phyloP scores from a whole-genome alignment of 2,113 vertebrate genomes.

The zebrafish (Danio rerio) region DNA sequence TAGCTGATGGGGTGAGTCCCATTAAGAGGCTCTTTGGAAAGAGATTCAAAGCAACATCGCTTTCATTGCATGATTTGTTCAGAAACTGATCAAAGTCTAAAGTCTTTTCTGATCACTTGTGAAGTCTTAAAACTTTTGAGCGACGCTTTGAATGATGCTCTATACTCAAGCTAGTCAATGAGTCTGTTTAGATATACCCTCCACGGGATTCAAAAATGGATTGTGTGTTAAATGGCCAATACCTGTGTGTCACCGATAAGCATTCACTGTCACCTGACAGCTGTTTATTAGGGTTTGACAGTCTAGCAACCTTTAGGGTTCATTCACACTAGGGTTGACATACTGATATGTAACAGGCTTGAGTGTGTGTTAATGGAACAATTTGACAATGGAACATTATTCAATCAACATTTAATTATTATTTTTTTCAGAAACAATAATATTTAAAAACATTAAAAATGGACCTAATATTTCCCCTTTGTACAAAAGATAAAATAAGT shows the following conservation, averaged over 20 bases:
- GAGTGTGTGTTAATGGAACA: neutral
- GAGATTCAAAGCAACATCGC: slow-evolving; percentile 17
- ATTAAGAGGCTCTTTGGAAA: slow-evolving; percentile 31
- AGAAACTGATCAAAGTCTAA: slow-evolving; percentile 39
- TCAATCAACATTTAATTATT: too few species aligned
- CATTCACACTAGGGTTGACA: slow-evolving; percentile 23
- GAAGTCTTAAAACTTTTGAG: slow-evolving; percentile 7
- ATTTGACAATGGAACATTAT: too few species aligned
- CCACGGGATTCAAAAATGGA: neutral
- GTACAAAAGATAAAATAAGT: too few species aligned
- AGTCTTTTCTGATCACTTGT: slow-evolving; percentile 29
- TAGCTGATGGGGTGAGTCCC: slow-evolving; percentile 39
- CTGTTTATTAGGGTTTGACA: slow-evolving; percentile 20
- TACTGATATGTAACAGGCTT: neutral
- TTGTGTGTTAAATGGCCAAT: slow-evolving; percentile 25
- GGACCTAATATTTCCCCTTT: too few species aligned
- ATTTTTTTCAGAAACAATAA: too few species aligned
- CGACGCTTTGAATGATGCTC: neutral
- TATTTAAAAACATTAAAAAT: too few species aligned
- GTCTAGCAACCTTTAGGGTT: slow-evolving; percentile 17
- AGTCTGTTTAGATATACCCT: neutral
- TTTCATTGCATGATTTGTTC: slow-evolving; percentile 16
- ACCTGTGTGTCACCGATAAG: slow-evolving; percentile 27
- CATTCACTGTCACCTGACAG: slow-evolving; percentile 21
- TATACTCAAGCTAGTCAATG: neutral